These are phyloP conservation scores for Crepidodera aurea DNA, from an alignment of 2,888 invertebrate genomes.

Conservation along the genomic window DNA sequence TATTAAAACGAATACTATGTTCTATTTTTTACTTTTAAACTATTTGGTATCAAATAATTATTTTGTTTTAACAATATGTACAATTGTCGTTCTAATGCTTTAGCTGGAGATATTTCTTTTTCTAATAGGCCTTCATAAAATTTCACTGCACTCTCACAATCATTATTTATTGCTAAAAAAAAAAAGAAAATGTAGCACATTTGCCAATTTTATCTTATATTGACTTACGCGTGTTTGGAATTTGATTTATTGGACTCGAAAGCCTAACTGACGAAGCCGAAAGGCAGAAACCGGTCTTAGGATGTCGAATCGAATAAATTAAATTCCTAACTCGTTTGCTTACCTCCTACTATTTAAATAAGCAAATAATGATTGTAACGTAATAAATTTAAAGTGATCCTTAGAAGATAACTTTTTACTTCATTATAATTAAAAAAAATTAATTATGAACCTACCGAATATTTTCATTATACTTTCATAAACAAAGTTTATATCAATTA, in stretches of 20 bases:
- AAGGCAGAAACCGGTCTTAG: no score
- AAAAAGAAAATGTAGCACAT: constrained; percentile 22
- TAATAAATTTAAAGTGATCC: no score
- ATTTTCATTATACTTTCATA: constrained; percentile 64
- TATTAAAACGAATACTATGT: constrained; percentile 13
- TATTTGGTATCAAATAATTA: constrained; percentile 24
- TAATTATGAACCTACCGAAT: constrained; percentile 62
- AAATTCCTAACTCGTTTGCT: no score
- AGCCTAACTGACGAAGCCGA: no score
- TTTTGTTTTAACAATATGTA: constrained; percentile 26
- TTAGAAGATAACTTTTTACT: no score
- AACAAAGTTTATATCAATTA: constrained; percentile 59
- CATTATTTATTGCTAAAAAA: constrained; percentile 64
- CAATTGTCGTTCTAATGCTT: constrained; percentile 26
- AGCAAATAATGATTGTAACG: no score
- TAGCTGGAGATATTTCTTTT: constrained; percentile 29
- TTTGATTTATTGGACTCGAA: no score
- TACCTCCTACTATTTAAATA: no score
- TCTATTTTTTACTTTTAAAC: constrained; percentile 22
- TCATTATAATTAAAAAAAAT: no score
- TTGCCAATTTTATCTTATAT: no score
- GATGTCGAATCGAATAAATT: no score
- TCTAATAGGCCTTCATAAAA: constrained; percentile 62
- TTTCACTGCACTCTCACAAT: constrained; percentile 60
- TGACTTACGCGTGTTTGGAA: no score